Evolutionary conservation across 2,113 vertebrate genomes (phyloP).

Genomic region (Phrynosoma platyrhinos): DNA sequence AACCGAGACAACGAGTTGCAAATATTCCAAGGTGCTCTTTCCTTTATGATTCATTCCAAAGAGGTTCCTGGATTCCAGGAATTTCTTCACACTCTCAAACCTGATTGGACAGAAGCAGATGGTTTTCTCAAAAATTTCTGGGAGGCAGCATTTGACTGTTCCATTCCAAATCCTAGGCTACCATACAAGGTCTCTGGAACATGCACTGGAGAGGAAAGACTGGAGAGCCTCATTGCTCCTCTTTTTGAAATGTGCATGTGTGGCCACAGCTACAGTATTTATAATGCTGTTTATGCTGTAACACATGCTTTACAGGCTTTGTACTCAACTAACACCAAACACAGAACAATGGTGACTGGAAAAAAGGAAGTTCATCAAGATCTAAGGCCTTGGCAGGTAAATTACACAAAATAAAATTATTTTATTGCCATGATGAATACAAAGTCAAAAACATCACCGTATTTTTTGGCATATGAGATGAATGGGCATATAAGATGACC

Average conservation of each 20-base stretch:
- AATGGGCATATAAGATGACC: no score
- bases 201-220: not conserved
- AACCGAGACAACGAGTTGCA: not conserved
- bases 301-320: not conserved
- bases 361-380: not conserved
- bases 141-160: not conserved
- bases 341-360: not conserved
- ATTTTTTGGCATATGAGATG: no score
- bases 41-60: not conserved
- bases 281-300: not conserved
- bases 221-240: not conserved
- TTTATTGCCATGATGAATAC: not conserved
- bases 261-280: not conserved
- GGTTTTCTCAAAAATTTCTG: not conserved
- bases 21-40: not conserved
- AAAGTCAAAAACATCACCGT: rapidly evolving
- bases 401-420: not conserved
- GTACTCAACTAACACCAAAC: no score
- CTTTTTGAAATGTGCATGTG: not conserved
- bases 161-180: not conserved
- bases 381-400: not conserved
- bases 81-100: not conserved
- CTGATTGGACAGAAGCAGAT: not conserved
- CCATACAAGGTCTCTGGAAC: not conserved
- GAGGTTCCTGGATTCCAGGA: not conserved